Percentiles rank a stretch among this genome's conserved stretches.
Evolutionary conservation across 2,888 invertebrate species (phyloP).

Genomic region (Troides aeacus): DNA sequence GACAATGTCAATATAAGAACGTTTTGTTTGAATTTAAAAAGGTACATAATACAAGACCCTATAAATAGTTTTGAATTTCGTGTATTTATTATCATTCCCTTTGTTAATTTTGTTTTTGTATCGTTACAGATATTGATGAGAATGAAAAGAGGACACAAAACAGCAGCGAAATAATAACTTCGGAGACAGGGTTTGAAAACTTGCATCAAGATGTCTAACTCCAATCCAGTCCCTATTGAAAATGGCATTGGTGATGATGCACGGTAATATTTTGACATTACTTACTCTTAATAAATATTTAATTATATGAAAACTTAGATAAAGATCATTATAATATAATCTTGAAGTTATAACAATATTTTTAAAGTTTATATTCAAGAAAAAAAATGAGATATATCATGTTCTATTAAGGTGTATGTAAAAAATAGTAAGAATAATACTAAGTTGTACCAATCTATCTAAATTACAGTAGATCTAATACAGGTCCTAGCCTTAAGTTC

Average conservation of each 20-base stretch:
- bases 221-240: conserved; percentile 46
- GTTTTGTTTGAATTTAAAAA: conserved; percentile 30
- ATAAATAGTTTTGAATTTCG: not conserved
- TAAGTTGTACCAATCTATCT: too few species aligned
- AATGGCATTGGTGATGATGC: conserved; percentile 64
- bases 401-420: too few species aligned
- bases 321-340: too few species aligned
- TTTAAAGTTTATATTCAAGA: too few species aligned
- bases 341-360: too few species aligned
- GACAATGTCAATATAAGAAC: conserved; percentile 23
- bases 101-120: conserved; percentile 5
- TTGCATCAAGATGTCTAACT: conserved; percentile 56
- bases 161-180: conserved; percentile 28
- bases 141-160: conserved; percentile 46
- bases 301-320: too few species aligned
- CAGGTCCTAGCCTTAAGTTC: too few species aligned
- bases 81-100: not conserved
- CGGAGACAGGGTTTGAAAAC: conserved; percentile 30
- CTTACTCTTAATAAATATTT: not conserved
- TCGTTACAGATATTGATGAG: conserved; percentile 51
- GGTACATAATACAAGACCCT: conserved; percentile 3
- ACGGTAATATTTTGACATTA: conserved; percentile 49
- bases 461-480: too few species aligned
- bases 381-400: too few species aligned
- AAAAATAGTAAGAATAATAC: too few species aligned